phyloP scores from a whole-genome alignment of 2,113 vertebrate genomes.

The Ondatra zibethicus region DNA sequence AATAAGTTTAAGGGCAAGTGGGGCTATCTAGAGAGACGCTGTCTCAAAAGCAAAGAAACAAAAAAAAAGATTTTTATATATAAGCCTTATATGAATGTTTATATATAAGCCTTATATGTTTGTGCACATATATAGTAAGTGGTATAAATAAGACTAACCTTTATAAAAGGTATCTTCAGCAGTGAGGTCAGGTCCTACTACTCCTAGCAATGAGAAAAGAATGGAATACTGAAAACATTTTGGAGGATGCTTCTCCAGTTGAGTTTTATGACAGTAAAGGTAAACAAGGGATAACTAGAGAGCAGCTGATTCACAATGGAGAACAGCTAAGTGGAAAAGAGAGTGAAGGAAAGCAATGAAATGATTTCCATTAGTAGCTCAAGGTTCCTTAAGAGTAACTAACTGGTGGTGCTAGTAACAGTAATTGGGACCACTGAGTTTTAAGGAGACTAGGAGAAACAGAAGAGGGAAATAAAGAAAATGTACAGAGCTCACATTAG shows the following conservation, averaged over 20 bases:
- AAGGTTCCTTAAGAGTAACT: neutral
- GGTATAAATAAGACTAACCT: neutral
- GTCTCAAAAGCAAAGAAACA: neutral
- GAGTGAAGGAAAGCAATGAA: neutral
- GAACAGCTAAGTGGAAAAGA: neutral
- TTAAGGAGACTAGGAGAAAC: neutral
- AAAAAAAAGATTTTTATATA: neutral
- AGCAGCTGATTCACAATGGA: neutral
- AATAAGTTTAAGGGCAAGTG: neutral
- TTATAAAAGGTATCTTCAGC: conserved; percentile 13
- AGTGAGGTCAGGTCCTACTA: neutral
- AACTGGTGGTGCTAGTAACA: neutral
- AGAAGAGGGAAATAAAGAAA: neutral
- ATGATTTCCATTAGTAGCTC: neutral
- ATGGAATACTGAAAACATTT: neutral
- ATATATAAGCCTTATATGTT: neutral
- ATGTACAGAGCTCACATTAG: neutral
- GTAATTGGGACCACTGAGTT: neutral
- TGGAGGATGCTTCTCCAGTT: neutral
- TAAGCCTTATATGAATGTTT: neutral
- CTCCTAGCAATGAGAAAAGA: neutral
- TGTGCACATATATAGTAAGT: neutral
- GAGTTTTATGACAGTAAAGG: neutral
- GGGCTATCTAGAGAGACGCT: neutral
- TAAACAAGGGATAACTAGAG: neutral